Conservation (phyloP, 2,113 vertebrate species). For the Sapajus apella region DNA sequence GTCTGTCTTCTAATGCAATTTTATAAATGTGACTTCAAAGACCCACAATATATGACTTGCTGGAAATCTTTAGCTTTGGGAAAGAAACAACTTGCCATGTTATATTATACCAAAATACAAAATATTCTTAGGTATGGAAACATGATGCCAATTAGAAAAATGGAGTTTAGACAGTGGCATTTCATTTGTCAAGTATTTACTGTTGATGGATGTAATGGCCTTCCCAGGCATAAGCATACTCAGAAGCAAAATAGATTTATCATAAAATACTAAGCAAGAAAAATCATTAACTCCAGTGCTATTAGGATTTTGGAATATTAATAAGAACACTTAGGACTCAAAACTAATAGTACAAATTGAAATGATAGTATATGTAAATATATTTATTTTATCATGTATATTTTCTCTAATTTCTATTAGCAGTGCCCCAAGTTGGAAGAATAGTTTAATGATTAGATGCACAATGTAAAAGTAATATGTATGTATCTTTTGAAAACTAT, state of each 20-base stretch:
- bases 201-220: not conserved
- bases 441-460: not conserved
- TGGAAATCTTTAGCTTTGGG: not conserved
- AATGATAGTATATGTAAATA: not conserved
- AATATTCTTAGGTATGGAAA: not conserved
- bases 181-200: slow-evolving; percentile 31
- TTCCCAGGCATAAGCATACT: not conserved
- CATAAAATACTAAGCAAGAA: not conserved
- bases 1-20: not conserved
- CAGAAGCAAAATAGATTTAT: slow-evolving; percentile 26
- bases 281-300: not conserved
- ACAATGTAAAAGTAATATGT: not conserved
- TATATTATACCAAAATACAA: not conserved
- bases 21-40: not conserved
- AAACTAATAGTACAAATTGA: not conserved
- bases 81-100: not conserved
- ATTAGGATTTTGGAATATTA: not conserved
- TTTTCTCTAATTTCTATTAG: not conserved
- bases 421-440: not conserved
- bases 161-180: not conserved
- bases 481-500: not conserved
- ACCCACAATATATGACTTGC: not conserved
- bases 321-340: slow-evolving; percentile 11
- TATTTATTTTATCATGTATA: not conserved
- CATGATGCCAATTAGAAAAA: not conserved